phyloP scores from a whole-genome alignment of 2,113 vertebrate genomes.

The Stegastes partitus region DNA sequence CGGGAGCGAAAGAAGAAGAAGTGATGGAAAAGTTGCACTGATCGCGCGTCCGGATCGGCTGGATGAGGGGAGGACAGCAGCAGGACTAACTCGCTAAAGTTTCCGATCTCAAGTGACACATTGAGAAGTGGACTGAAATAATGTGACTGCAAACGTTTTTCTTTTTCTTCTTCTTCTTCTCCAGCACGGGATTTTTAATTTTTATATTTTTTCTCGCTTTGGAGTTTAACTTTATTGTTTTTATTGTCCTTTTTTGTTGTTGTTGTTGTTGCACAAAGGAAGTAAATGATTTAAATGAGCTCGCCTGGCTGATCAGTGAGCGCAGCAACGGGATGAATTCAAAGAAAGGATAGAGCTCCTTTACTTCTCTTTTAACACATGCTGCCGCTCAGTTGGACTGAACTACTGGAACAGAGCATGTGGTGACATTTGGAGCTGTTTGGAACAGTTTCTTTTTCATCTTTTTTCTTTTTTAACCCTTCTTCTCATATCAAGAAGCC shows the following conservation, averaged over 20 bases:
- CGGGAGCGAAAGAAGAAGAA: constrained; percentile 35
- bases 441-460: not conserved
- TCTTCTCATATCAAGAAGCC: constrained; percentile 9
- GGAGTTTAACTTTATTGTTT: constrained; percentile 33
- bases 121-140: constrained; percentile 64
- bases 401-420: constrained; percentile 26
- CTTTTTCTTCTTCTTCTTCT: not conserved
- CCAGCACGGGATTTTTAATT: constrained; percentile 41
- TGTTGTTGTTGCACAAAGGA: constrained; percentile 44
- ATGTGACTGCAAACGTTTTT: constrained; percentile 70
- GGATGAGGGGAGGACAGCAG: constrained; percentile 62
- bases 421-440: constrained; percentile 29
- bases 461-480: not conserved
- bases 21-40: constrained; percentile 81
- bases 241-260: constrained; percentile 15
- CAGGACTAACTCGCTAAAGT: constrained; percentile 69
- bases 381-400: constrained; percentile 11
- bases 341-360: constrained; percentile 50
- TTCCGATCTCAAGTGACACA: constrained; percentile 73
- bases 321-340: constrained; percentile 69
- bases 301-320: constrained; percentile 38
- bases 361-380: constrained; percentile 31
- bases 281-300: constrained; percentile 52
- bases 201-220: constrained; percentile 20
- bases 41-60: constrained; percentile 51